Percentiles rank a stretch among this genome's conserved stretches.
Evolutionary conservation across 2,797 vertebrate genomes (phyloP).

Genomic region (Huso huso): DNA sequence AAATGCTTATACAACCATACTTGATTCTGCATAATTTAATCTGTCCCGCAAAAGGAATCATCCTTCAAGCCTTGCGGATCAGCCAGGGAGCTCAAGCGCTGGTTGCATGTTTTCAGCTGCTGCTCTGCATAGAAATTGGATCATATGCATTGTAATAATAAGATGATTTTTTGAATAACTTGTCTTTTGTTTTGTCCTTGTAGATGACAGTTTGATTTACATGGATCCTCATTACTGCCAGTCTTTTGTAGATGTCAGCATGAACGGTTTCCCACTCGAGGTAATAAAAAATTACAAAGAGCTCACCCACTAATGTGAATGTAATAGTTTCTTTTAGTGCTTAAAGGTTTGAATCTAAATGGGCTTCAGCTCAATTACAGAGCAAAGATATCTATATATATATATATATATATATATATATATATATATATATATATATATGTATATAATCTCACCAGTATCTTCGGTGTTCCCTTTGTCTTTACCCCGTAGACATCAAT

Average conservation of each 20-base stretch:
- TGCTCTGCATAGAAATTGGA: conserved; percentile 95
- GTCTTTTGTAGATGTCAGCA: conserved; percentile 99
- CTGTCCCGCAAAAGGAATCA: conserved; percentile 70
- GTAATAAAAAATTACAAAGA: conserved; percentile 82
- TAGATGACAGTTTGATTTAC: conserved; percentile 99
- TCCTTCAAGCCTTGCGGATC: conserved; percentile 75
- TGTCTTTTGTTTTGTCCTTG: conserved; percentile 99
- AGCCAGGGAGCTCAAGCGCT: conserved; percentile 62
- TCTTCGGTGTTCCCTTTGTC: conserved; percentile 3
- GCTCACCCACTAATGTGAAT: conserved; percentile 73
- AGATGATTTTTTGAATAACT: conserved; percentile 95
- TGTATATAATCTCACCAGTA: background rate
- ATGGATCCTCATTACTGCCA: conserved; percentile 99
- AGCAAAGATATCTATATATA: conserved; percentile 21
- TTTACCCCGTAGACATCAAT: background rate
- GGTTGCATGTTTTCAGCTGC: conserved; percentile 66
- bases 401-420: no score
- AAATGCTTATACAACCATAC: conserved; percentile 85
- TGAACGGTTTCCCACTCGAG: conserved; percentile 97
- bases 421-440: no score
- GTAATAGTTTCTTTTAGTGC: conserved; percentile 75
- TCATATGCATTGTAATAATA: conserved; percentile 89
- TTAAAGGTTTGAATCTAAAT: conserved; percentile 69
- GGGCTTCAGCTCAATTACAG: conserved; percentile 56
- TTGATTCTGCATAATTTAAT: conserved; percentile 92